These are phyloP conservation scores for Thalassarche chlororhynchos DNA, from an alignment of 2,113 vertebrate genomes.

Conservation along the genomic window DNA sequence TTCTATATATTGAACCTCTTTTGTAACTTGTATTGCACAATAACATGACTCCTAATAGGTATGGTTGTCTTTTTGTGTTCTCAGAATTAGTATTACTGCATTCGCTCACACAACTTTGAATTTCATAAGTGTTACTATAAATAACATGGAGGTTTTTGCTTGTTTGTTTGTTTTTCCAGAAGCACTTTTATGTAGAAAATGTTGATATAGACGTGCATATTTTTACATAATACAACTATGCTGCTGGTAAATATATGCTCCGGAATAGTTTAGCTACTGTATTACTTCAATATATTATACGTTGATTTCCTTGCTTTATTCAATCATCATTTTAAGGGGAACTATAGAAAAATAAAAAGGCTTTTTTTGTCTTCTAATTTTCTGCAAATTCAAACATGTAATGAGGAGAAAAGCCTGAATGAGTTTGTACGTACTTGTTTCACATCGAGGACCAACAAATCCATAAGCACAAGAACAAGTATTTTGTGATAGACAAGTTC, in stretches of 20 bases:
- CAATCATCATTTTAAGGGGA: background rate
- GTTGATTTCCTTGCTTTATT: constrained; percentile 2
- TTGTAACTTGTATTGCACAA: background rate
- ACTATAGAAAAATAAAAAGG: background rate
- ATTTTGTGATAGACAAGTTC: constrained; percentile 83
- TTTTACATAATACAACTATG: constrained; percentile 49
- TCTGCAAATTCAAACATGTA: background rate
- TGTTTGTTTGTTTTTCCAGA: constrained; percentile 12
- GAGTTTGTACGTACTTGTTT: constrained; percentile 71
- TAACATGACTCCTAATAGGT: background rate
- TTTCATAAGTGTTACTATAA: constrained; percentile 33
- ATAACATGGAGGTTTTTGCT: background rate
- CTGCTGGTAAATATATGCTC: background rate
- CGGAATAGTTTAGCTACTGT: background rate
- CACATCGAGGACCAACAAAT: constrained; percentile 88
- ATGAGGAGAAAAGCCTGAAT: background rate
- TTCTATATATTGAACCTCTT: background rate
- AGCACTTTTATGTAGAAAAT: constrained; percentile 17
- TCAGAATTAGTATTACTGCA: background rate
- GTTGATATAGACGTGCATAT: constrained; percentile 37
- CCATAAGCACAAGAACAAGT: constrained; percentile 89
- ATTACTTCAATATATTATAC: background rate
- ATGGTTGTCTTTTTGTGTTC: background rate
- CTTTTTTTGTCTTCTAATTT: background rate
- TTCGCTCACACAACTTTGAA: background rate